These are phyloP conservation scores for Siphonodentalium dalli DNA, from an alignment of 2,888 invertebrate genomes.

Conservation along the genomic window DNA sequence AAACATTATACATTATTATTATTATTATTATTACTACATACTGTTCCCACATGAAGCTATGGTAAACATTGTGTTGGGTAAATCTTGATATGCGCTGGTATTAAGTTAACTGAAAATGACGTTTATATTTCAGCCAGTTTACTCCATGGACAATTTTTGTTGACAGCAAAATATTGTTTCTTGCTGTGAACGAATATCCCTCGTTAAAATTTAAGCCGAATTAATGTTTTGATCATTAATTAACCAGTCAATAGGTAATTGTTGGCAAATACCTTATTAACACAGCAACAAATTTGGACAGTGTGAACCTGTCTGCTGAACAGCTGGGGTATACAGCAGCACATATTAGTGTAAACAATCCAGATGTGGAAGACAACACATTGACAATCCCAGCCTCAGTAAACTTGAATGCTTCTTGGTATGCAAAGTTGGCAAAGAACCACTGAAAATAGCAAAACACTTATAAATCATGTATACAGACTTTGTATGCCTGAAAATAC, in stretches of 20 bases:
- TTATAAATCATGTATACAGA: neutral
- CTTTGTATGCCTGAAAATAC: too few relatives aligned
- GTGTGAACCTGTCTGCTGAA: slow-evolving; percentile 81
- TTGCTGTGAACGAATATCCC: too few relatives aligned
- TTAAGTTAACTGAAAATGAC: too few relatives aligned
- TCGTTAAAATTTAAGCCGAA: too few relatives aligned
- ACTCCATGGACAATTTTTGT: too few relatives aligned
- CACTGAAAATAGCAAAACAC: slow-evolving; percentile 74
- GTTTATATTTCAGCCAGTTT: too few relatives aligned
- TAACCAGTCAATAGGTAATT: neutral
- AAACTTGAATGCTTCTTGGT: slow-evolving; percentile 85
- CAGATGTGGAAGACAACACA: slow-evolving; percentile 86
- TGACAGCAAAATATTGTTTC: too few relatives aligned
- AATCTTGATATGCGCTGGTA: too few relatives aligned
- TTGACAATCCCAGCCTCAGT: slow-evolving; percentile 87
- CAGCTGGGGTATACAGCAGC: slow-evolving; percentile 87
- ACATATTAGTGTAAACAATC: slow-evolving; percentile 85
- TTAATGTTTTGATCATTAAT: neutral
- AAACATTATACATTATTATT: too few relatives aligned
- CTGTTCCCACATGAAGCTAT: too few relatives aligned
- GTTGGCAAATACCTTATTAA: slow-evolving; percentile 63
- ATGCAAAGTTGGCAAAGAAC: slow-evolving; percentile 92
- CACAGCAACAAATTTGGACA: slow-evolving; percentile 85
- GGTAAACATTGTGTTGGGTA: too few relatives aligned
- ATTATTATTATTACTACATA: too few relatives aligned